Base-by-base conservation (phyloP, 2,888 invertebrate species). In the Abrostola tripartita region DNA sequence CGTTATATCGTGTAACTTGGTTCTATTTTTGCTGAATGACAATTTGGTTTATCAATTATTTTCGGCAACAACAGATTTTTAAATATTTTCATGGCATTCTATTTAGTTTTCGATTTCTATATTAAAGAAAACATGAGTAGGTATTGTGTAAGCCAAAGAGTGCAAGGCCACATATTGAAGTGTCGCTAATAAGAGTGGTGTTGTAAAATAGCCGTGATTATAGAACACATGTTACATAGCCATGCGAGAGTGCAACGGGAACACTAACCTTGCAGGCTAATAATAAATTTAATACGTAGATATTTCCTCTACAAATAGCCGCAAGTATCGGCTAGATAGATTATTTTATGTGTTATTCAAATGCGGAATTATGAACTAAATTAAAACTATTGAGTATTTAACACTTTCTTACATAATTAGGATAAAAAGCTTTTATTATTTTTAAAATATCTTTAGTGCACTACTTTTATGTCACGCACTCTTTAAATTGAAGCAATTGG, bases 201-300 rank as follows among this genome's bases (percentile, higher is more conserved):
- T 76, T 47, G 66, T 63, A 69, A 72, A 72, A 78, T 79, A 75
- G 61, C 52, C 42, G 58, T 64, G 67, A 72, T 71, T 63, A 75
- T 59, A 63, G 71, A 60, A 71, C 50, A 56, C 56, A 59, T 67
- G 62, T 72, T 71, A 71, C 76, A 79, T 80, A 78, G 71, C 74
- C 79, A 83, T 83, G 79, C 79, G 73, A 81, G 84, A 86, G 82
- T 88, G 88, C 87, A 90, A 81, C 86, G 88, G 88, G 87, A 88
- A 87, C 88, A 85, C 85, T 88, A 91, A 91, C 93, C 93, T 93
- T 92, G 93, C 84, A 82, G 81, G 87, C 92, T 93, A 94, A 90
- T 91, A 90, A 91, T 93, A 94, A 86, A 87, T 87, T 76, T 85
- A 85, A 90, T 90, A 90, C 87, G 88, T 88, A 88, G 84, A 88